Evolutionary conservation across 2,888 invertebrate species (phyloP).

Genomic region (Agonopterix heracliana): DNA sequence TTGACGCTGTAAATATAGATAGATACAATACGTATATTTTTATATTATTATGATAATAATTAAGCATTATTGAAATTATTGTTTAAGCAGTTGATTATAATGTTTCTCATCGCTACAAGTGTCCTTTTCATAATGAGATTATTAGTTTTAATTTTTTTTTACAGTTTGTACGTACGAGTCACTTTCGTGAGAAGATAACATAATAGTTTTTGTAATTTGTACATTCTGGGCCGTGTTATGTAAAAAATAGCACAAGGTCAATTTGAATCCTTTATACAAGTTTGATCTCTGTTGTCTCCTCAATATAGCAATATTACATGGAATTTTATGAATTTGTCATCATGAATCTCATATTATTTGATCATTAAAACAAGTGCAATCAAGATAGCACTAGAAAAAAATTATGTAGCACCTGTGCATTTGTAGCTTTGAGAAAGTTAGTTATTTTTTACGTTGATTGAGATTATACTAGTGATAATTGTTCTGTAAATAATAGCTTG

Average conservation of each 20-base stretch:
- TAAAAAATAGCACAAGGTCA: too few relatives aligned
- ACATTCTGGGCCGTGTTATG: too few relatives aligned
- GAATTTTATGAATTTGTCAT: too few relatives aligned
- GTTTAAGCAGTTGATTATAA: conserved; percentile 34
- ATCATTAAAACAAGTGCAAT: too few relatives aligned
- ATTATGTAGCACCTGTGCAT: conserved; percentile 14
- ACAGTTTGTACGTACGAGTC: too few relatives aligned
- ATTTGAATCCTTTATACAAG: too few relatives aligned
- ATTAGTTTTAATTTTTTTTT: conserved; percentile 5
- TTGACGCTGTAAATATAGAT: conserved; percentile 68
- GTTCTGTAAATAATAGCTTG: conserved; percentile 64
- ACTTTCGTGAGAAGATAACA: too few relatives aligned
- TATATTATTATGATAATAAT: conserved; percentile 57
- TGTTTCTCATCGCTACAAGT: conserved; percentile 61
- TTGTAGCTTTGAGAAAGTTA: conserved; percentile 53
- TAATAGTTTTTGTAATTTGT: too few relatives aligned
- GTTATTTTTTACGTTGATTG: conserved; percentile 56
- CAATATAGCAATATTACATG: too few relatives aligned
- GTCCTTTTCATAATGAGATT: conserved; percentile 33
- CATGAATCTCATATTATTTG: too few relatives aligned
- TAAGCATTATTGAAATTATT: conserved; percentile 51
- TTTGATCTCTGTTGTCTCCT: too few relatives aligned
- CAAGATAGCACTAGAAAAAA: too few relatives aligned
- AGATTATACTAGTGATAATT: conserved; percentile 66
- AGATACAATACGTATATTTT: conserved; percentile 50